Percentiles rank a stretch among this genome's conserved stretches.
These are phyloP conservation scores for Fabriciana adippe DNA, from an alignment of 2,888 invertebrate genomes.

Conservation along the genomic window DNA sequence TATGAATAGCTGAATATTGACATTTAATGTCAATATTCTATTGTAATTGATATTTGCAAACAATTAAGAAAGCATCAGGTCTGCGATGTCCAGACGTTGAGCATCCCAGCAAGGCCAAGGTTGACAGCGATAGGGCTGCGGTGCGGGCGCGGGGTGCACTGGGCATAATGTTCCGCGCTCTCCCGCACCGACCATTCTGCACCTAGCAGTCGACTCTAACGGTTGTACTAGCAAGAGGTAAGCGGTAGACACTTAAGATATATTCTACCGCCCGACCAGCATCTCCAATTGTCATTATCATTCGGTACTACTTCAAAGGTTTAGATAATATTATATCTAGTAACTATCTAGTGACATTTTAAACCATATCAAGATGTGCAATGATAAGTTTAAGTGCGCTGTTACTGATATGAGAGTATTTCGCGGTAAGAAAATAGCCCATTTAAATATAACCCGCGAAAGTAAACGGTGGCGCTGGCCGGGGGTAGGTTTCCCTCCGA, in stretches of 20 bases:
- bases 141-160: slow-evolving; percentile 72
- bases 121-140: slow-evolving; percentile 70
- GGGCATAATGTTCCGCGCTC: slow-evolving; percentile 78
- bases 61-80: slow-evolving; percentile 47
- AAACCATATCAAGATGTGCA: slow-evolving; percentile 66
- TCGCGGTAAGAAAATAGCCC: slow-evolving; percentile 54
- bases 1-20: neutral
- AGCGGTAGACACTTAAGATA: slow-evolving; percentile 69
- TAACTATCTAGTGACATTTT: slow-evolving; percentile 61
- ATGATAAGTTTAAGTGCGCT: slow-evolving; percentile 73
- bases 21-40: no score
- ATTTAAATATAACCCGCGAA: slow-evolving; percentile 66
- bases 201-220: slow-evolving; percentile 82
- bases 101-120: slow-evolving; percentile 78
- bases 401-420: slow-evolving; percentile 62
- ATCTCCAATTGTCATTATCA: slow-evolving; percentile 46
- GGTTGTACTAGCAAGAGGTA: slow-evolving; percentile 82
- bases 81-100: slow-evolving; percentile 51
- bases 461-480: slow-evolving; percentile 60
- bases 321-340: slow-evolving; percentile 45
- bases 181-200: slow-evolving; percentile 79
- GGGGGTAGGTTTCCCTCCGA: slow-evolving; percentile 71
- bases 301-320: slow-evolving; percentile 51
- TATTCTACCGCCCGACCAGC: slow-evolving; percentile 51
- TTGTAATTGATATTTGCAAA: slow-evolving; percentile 28